Evolutionary conservation across 2,113 vertebrate genomes (phyloP), one percentile per base, ranked within the genome.

Genomic region (Hydrolagus affinis): DNA sequence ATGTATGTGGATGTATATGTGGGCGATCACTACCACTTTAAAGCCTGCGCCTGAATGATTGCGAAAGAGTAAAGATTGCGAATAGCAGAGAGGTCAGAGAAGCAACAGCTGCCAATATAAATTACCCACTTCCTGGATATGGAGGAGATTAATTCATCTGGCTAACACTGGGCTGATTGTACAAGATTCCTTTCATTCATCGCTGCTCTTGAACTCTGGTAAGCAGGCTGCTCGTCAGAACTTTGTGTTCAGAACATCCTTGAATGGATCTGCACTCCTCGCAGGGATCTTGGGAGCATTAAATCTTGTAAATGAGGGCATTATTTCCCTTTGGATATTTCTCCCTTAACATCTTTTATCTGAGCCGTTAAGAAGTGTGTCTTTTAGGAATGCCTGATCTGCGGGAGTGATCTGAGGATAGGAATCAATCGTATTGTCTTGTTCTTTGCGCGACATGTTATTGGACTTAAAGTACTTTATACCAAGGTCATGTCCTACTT

Each of bases 71-170:
- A 44, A 44, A 44, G 44, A 1, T 44, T 44, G 32, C n/a, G 56
- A 19, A 25, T 17, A 62, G 3, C 59, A 66, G 60, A 32, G 77
- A 64, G 77, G 28, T 66, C 77, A 83, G 77, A 30, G 60, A 23
- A 83, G 32, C 60, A 83, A 15, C 77, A 83, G 77, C 77, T 83
- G 77, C 32, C 30, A 11, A 15, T 30, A 10, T 3, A 66, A 83
- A 83, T 83, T 66, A 66, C 32, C 28, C 76, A 80, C 59, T 80
- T 80, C 76, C 77, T 83, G 77, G 60, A 83, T 30, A 66, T 83
- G 60, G 77, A 66, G 60, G 57, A 83, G 77, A 83, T 83, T 83
- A 83, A 66, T 25, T 64, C 9, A 30, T 9, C 60, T 8, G 17
- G 28, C n/a, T 59, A 83, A 83, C 60, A 83, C 60, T 83, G 60